Conservation (phyloP, 2,113 vertebrate species). For the Okapia johnstoni region DNA sequence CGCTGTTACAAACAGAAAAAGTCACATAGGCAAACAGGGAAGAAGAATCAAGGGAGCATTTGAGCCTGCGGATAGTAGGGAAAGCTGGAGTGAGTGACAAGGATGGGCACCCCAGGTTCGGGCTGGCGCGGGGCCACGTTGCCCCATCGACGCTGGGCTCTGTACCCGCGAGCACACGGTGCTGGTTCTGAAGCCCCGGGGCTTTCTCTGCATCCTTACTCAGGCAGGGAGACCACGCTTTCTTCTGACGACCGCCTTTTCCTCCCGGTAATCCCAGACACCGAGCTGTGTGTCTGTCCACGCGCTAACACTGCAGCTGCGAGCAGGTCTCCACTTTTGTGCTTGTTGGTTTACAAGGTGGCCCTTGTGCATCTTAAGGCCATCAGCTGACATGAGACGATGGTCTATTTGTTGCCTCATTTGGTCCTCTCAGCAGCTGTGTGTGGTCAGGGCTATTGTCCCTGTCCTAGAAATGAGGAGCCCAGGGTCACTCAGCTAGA, state of each 20-base stretch:
- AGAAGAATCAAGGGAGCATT: neutral
- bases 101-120: neutral
- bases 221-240: neutral
- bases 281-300: neutral
- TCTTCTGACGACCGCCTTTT: neutral
- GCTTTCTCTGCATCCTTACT: neutral
- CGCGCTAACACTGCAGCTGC: neutral
- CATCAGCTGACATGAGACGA: neutral
- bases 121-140: neutral
- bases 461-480: neutral
- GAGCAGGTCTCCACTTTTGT: neutral
- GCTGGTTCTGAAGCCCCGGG: neutral
- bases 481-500: neutral
- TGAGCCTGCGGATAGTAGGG: neutral
- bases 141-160: neutral
- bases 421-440: neutral
- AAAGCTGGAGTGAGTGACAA: neutral
- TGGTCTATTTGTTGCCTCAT: accelerated
- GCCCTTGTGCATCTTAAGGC: neutral
- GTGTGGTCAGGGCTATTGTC: neutral
- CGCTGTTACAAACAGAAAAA: neutral
- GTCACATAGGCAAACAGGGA: neutral
- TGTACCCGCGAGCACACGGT: accelerated
- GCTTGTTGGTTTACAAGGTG: neutral
- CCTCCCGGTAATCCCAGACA: neutral